Conservation (phyloP, 2,797 vertebrate genomes). For the Cephalopachus bancanus region DNA sequence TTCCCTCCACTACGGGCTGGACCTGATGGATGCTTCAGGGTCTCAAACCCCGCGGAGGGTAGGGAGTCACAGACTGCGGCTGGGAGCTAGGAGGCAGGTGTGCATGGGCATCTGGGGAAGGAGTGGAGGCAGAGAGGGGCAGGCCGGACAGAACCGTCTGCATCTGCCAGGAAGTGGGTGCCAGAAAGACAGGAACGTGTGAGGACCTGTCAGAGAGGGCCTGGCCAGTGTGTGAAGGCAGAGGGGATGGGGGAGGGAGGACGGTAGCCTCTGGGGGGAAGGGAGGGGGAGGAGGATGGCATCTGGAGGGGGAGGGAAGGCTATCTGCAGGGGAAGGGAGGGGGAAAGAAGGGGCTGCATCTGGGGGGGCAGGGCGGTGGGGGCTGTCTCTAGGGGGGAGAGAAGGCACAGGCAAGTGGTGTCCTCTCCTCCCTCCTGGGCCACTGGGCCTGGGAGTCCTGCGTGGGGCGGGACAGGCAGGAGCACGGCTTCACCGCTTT, state of each 20-base stretch:
- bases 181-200: constrained; percentile 70
- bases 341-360: too few relatives aligned
- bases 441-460: constrained; percentile 87
- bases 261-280: too few relatives aligned
- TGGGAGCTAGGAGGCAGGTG: background rate
- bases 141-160: constrained; percentile 72
- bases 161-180: constrained; percentile 76
- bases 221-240: background rate
- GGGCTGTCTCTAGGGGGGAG: too few relatives aligned
- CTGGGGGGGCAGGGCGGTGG: too few relatives aligned
- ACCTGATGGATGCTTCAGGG: too few relatives aligned
- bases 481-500: constrained; percentile 85
- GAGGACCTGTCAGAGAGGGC: constrained; percentile 51
- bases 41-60: background rate
- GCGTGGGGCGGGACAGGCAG: constrained; percentile 76
- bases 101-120: background rate
- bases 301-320: background rate
- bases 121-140: constrained; percentile 78
- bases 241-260: background rate
- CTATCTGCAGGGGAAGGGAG: too few relatives aligned
- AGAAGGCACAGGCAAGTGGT: background rate
- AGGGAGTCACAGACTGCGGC: background rate
- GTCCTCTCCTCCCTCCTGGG: constrained; percentile 78
- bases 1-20: too few relatives aligned
- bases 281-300: background rate